A percentile compares a stretch with the other conserved stretches of the same genome.
phyloP scores from a whole-genome alignment of 2,888 invertebrate species.

The Torymus texanus region DNA sequence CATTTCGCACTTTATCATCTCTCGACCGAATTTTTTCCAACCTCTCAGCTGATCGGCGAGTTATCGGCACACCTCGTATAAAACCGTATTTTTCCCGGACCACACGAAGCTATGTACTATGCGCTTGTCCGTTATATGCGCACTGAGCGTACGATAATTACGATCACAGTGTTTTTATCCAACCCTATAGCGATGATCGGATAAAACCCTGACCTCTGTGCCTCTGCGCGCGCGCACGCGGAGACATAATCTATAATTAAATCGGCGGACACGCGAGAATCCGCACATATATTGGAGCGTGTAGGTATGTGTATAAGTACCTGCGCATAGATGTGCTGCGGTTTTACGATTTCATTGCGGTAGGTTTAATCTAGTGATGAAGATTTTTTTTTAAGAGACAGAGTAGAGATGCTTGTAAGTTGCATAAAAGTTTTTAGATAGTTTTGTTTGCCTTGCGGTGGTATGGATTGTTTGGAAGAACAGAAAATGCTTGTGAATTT shows the following conservation, averaged over 20 bases:
- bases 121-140: slow-evolving; percentile 57
- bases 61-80: too few species aligned
- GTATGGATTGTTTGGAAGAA: too few species aligned
- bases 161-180: slow-evolving; percentile 61
- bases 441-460: too few species aligned
- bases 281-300: slow-evolving; percentile 39
- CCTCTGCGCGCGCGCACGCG: slow-evolving; percentile 53
- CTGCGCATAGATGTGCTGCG: background rate
- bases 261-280: slow-evolving; percentile 63
- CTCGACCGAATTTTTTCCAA: too few species aligned
- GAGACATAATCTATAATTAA: slow-evolving; percentile 73
- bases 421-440: too few species aligned
- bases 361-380: slow-evolving; percentile 20
- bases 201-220: slow-evolving; percentile 58
- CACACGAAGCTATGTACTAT: too few species aligned
- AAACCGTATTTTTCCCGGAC: too few species aligned
- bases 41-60: too few species aligned
- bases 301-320: background rate
- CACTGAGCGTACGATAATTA: slow-evolving; percentile 62
- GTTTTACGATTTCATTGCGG: slow-evolving; percentile 41
- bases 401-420: too few species aligned
- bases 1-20: too few species aligned
- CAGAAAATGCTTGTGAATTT: too few species aligned
- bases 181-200: slow-evolving; percentile 55
- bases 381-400: background rate